Evolutionary conservation across 2,888 invertebrate species (phyloP).

Genomic region (Leptopilina myrica): DNA sequence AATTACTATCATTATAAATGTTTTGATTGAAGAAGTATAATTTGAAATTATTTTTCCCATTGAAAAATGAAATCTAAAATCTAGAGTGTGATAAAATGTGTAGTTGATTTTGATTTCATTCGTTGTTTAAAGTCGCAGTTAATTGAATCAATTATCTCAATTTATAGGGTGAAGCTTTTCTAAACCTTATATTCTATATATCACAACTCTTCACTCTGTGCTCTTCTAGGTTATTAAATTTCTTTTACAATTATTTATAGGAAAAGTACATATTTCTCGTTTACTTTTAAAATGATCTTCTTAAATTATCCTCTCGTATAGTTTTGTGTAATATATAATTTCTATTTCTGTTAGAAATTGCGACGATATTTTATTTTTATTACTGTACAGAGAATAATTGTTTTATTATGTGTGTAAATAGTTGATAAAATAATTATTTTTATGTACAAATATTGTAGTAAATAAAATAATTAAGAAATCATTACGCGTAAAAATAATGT

Average conservation of each 20-base stretch:
- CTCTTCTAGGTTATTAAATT: neutral
- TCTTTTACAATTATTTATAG: neutral
- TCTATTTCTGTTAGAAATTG: too few relatives aligned
- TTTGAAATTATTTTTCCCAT: too few relatives aligned
- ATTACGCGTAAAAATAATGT: slow-evolving; percentile 30
- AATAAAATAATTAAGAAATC: neutral
- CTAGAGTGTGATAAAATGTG: neutral
- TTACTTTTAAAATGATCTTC: too few relatives aligned
- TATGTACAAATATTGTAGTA: too few relatives aligned
- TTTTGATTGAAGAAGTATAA: too few relatives aligned
- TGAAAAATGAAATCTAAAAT: neutral
- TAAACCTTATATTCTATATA: neutral
- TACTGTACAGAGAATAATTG: too few relatives aligned
- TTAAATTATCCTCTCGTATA: too few relatives aligned
- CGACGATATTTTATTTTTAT: too few relatives aligned
- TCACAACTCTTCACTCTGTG: neutral
- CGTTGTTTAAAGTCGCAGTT: slow-evolving; percentile 1
- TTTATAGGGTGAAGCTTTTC: slow-evolving; percentile 24
- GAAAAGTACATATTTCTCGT: neutral
- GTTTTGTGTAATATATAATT: too few relatives aligned
- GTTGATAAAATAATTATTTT: too few relatives aligned
- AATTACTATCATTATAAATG: too few relatives aligned
- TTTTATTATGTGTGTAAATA: too few relatives aligned
- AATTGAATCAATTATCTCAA: slow-evolving; percentile 33
- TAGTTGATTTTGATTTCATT: slow-evolving; percentile 23